A percentile compares a stretch with the other conserved stretches of the same genome.
Conservation (phyloP, 2,888 invertebrate species). For the Agrochola litura region DNA sequence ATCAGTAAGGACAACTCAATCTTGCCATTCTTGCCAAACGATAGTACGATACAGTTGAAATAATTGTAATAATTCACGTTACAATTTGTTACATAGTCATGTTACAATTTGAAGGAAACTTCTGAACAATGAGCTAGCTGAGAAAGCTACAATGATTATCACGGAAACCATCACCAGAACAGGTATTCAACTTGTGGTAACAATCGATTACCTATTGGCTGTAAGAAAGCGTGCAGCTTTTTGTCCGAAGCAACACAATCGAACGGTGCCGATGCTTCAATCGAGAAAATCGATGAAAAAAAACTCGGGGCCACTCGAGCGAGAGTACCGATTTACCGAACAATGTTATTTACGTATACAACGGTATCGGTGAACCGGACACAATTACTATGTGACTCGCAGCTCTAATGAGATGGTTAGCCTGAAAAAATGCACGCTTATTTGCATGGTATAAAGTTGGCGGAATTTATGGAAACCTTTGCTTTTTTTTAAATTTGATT, state of each 20-base stretch:
- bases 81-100: background rate
- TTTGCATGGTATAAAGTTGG: constrained; percentile 47
- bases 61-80: constrained; percentile 19
- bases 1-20: constrained; percentile 8
- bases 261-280: constrained; percentile 48
- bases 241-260: constrained; percentile 54
- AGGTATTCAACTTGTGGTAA: constrained; percentile 54
- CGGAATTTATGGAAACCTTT: constrained; percentile 35
- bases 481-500: background rate
- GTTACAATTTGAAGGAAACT: constrained; percentile 31
- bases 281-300: constrained; percentile 49
- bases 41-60: constrained; percentile 7
- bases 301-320: constrained; percentile 34
- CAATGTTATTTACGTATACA: constrained; percentile 67
- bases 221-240: constrained; percentile 62
- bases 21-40: background rate
- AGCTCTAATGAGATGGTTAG: constrained; percentile 60
- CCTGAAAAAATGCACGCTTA: constrained; percentile 53
- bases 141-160: constrained; percentile 41
- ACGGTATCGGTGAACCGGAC: constrained; percentile 73
- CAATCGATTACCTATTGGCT: constrained; percentile 60
- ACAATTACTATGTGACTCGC: constrained; percentile 70
- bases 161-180: constrained; percentile 46
- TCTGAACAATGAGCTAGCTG: too few species aligned
- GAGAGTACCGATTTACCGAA: constrained; percentile 52